These are phyloP conservation scores for Sarcophaga variegata DNA, from an alignment of 2,888 invertebrate genomes.

Conservation along the genomic window DNA sequence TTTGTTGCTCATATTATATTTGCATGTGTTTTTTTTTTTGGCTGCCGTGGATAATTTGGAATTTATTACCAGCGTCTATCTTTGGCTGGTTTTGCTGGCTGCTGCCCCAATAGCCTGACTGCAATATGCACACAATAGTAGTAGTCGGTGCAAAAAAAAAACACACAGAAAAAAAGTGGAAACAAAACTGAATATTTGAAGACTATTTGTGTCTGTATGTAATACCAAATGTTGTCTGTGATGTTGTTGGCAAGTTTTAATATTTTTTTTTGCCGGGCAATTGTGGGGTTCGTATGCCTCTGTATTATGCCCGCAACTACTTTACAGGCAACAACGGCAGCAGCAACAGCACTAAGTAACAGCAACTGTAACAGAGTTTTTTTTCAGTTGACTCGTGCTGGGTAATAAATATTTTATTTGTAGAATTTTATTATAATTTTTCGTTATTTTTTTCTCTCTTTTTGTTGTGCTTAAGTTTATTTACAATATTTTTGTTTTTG, in stretches of 20 bases:
- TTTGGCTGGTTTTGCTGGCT: conserved; percentile 39
- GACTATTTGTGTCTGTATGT: conserved; percentile 27
- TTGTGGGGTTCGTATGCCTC: conserved; percentile 55
- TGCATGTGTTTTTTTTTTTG: conserved; percentile 49
- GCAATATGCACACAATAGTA: conserved; percentile 21
- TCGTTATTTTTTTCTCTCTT: not conserved
- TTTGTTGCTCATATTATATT: conserved; percentile 47
- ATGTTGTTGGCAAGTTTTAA: not conserved
- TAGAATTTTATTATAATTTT: conserved; percentile 56
- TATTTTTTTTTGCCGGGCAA: conserved; percentile 20
- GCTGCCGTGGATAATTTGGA: conserved; percentile 66
- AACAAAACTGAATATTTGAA: conserved; percentile 36
- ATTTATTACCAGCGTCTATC: conserved; percentile 64
- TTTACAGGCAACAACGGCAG: conserved; percentile 22
- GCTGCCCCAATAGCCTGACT: conserved; percentile 3
- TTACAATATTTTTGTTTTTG: not conserved
- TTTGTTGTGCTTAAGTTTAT: not conserved
- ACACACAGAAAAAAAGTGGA: conserved; percentile 44
- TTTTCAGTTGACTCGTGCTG: conserved; percentile 66
- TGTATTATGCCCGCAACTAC: conserved; percentile 50
- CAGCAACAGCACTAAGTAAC: conserved; percentile 40
- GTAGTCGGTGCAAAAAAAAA: conserved; percentile 48
- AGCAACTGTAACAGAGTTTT: conserved; percentile 28
- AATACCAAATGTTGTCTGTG: not conserved
- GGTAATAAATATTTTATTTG: conserved; percentile 68